Evolutionary conservation across 2,888 invertebrate genomes (phyloP), one percentile per base, ranked within the genome.

Genomic region (Cremastinae sp.): DNA sequence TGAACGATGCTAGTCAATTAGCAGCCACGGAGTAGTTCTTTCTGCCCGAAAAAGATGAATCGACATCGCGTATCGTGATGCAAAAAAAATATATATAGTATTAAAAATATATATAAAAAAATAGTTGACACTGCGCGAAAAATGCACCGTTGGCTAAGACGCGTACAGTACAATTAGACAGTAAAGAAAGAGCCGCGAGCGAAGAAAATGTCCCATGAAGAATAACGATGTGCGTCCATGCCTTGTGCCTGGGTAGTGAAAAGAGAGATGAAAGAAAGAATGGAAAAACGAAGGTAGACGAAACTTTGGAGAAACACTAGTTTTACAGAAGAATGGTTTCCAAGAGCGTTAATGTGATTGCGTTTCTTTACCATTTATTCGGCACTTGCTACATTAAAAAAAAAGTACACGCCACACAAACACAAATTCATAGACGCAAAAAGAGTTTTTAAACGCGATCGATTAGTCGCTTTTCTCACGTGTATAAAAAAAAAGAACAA

Each of bases 1-100:
- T 89, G 87, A 87, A 89, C 87, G 89, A 89, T 89, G 87, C 89
- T 89, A 89, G 89, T 89, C 89, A 89, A 88, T 89, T 87, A 89
- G 84, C 85, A 87, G 84, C 83, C 82, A 80, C 84, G 80, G 78
- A 75, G 79, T 79, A 80, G 80, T 79, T 79, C 78, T 66, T 56
- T 53, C 58, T 65, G 62, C 73, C 68, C 73, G 18, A 41, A 38
- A 61, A 71, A 58, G 45, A 49, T 22, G 38, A 36, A 45, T 66
- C 56, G 38, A 66, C 47, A 71, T 66, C 56, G 56, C 65, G 75
- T 66, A 49, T 64, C 58, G 72, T 64, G 62, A 68, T 72, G 72
- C 20, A 51, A 56, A 64, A 49, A 34, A n/a, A 9, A 59, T 14
- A 54, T 16, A 41, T 58, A 41, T 28, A 58, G 34, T 16, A 14